These are phyloP conservation scores for Drosophila navojoa DNA, from an alignment of 1,140 invertebrate species.

Conservation along the genomic window DNA sequence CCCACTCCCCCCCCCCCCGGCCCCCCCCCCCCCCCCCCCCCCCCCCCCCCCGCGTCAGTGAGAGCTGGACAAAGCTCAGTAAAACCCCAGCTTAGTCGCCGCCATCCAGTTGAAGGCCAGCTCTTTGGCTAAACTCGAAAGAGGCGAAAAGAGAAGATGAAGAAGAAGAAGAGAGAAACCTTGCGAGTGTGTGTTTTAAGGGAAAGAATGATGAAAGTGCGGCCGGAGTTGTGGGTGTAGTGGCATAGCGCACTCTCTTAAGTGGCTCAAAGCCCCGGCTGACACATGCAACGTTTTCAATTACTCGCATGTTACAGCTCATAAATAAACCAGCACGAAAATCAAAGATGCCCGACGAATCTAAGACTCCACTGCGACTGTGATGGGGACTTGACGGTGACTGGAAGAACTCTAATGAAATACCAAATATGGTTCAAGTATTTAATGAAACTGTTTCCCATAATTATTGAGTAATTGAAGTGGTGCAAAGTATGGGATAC, in stretches of 20 bases:
- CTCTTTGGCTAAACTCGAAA: slow-evolving; percentile 10
- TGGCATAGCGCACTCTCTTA: not conserved
- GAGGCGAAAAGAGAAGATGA: no score
- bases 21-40: not conserved
- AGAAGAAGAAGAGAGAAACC: no score
- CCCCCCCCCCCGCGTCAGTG: not conserved
- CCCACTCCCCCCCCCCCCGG: not conserved
- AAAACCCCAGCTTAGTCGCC: slow-evolving; percentile 19
- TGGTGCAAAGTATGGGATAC: no score
- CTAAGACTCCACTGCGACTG: no score
- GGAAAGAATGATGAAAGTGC: no score
- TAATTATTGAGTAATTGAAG: no score
- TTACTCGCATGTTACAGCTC: slow-evolving; percentile 8
- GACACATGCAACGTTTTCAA: slow-evolving; percentile 26
- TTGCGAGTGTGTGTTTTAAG: slow-evolving; percentile 8
- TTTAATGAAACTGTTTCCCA: no score
- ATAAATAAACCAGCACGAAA: slow-evolving; percentile 14
- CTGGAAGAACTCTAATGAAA: not conserved
- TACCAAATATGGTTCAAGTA: no score
- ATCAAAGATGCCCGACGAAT: not conserved
- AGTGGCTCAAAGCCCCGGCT: slow-evolving; percentile 6
- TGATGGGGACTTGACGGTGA: no score
- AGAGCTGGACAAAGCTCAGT: slow-evolving; percentile 10
- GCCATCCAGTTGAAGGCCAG: slow-evolving; percentile 18
- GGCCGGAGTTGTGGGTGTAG: not conserved